A percentile compares a stretch with the other conserved stretches of the same genome.
Evolutionary conservation across 2,113 vertebrate genomes (phyloP).

Genomic region (Zapornia atra): DNA sequence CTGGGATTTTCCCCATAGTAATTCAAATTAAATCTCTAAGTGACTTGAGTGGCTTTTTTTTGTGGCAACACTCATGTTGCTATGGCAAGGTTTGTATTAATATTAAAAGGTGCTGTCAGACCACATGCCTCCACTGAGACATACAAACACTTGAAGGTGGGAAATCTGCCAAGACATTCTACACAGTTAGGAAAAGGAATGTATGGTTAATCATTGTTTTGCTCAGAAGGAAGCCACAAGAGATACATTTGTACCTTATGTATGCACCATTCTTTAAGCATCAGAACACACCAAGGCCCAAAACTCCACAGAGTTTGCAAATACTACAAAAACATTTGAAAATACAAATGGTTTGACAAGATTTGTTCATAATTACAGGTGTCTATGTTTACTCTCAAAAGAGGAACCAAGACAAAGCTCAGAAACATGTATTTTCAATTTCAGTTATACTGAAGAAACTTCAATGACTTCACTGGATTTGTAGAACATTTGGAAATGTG

Average conservation of each 20-base stretch:
- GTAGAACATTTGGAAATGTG: background rate
- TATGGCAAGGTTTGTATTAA: constrained; percentile 36
- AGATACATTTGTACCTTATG: background rate
- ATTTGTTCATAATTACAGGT: background rate
- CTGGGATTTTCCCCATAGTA: background rate
- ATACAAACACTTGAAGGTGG: background rate
- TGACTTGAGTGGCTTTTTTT: constrained; percentile 33
- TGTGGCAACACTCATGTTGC: constrained; percentile 7
- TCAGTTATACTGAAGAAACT: background rate
- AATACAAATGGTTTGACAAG: background rate
- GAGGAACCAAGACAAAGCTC: background rate
- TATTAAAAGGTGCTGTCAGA: constrained; percentile 58
- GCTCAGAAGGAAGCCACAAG: background rate
- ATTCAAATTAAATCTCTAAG: background rate
- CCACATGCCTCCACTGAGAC: background rate
- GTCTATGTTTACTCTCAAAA: background rate
- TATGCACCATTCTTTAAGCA: background rate
- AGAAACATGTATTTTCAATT: background rate
- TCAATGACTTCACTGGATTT: background rate
- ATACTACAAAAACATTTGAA: background rate
- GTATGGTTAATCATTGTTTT: constrained; percentile 38
- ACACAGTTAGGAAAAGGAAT: constrained; percentile 16
- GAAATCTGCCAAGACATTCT: constrained; percentile 51
- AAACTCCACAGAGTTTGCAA: background rate
- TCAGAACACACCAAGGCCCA: background rate